Conservation (phyloP, 2,113 vertebrate genomes). For the Macroglossus sobrinus region DNA sequence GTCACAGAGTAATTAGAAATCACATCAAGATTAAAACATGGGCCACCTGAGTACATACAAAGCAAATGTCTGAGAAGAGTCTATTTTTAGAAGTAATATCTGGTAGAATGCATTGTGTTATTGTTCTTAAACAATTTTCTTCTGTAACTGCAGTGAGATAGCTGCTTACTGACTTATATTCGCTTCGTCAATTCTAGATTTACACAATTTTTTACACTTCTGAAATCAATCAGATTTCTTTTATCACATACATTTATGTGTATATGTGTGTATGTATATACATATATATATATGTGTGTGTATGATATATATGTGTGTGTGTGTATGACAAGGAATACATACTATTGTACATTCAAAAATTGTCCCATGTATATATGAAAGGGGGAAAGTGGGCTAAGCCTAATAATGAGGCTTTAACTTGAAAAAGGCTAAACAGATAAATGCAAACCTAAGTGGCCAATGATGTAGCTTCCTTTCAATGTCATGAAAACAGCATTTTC, state of each 20-base stretch:
- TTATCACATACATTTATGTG: background rate
- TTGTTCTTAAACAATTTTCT: background rate
- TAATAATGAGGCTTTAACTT: slow-evolving; percentile 31
- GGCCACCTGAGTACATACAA: background rate
- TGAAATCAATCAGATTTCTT: background rate
- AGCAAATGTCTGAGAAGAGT: background rate
- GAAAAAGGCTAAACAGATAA: slow-evolving; percentile 6
- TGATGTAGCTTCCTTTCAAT: background rate
- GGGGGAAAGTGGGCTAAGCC: background rate
- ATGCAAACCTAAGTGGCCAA: background rate
- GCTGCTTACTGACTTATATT: background rate
- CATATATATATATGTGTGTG: background rate
- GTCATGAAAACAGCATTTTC: slow-evolving; percentile 8
- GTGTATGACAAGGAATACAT: background rate
- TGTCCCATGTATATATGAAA: background rate
- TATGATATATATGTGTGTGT: background rate
- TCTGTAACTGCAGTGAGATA: background rate
- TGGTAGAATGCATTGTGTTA: background rate
- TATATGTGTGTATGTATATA: background rate
- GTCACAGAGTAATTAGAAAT: slow-evolving; percentile 37
- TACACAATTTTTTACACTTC: slow-evolving; percentile 8
- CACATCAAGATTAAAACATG: background rate
- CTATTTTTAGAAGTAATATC: slow-evolving; percentile 9
- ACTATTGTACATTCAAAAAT: background rate
- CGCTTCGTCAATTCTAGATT: background rate